Base-by-base conservation (phyloP, 2,113 vertebrate species). In the Vicugna pacos region DNA sequence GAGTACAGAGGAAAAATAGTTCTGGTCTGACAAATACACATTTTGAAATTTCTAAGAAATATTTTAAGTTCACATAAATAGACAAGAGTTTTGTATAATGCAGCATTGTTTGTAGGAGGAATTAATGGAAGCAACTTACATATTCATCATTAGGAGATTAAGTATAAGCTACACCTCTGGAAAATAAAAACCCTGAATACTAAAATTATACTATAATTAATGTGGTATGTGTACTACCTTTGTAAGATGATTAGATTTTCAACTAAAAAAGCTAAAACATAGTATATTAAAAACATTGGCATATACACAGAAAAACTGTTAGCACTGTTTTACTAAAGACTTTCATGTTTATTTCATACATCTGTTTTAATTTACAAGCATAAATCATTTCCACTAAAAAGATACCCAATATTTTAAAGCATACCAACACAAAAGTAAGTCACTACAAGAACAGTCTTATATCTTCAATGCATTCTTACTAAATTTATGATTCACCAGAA, bases 371-470 rank as follows among this genome's bases (percentile, higher is more conserved):
- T 35, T 72, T 67, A 67, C 5, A 96, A 91, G 28, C 20, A 93
- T 38, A 67, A n/a, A 62, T 30, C 6, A 4, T 77, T 92, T 85
- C 58, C 77, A 81, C 54, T 75, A 84, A 89, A 93, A 85, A 92
- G 3, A 54, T 38, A 60, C 6, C 24, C 14, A 81, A 16, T 50
- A 87, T 96, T 83, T 82, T 32, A 69, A 95, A 92, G 56, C 28
- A 56, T 17, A 67, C 17, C 16, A 30, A 69, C n/a, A 75, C 46
- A 69, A 64, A 70, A 88, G 22, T n/a, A 81, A 50, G 20, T 81
- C 64, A 77, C 17, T 54, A 75, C 2, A 85, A 19, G 5, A 91
- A 89, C 19, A 52, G 17, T 58, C 60, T 54, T 38, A 3, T 62
- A 85, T 15, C 82, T 62, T 85, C 50, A 64, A 69, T 50, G 70